A percentile compares a stretch with the other conserved stretches of the same genome.
These are phyloP conservation scores for Chanos chanos DNA, from an alignment of 2,797 vertebrate species.

Conservation along the genomic window DNA sequence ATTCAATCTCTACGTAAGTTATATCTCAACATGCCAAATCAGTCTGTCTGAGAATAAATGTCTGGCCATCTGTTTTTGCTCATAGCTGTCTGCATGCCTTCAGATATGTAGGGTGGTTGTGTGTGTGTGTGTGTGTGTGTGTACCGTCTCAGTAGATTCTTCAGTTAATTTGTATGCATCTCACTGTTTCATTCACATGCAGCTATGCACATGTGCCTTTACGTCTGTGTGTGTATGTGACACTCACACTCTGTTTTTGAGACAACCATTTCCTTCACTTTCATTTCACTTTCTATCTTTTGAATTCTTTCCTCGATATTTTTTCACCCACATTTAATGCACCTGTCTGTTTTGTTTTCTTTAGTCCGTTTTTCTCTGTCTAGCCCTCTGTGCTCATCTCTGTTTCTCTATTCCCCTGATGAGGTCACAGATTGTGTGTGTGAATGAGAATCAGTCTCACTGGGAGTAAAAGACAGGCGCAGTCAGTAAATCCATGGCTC, in stretches of 20 bases:
- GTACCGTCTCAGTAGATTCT: conserved; percentile 11
- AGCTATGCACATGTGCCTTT: not conserved
- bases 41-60: conserved; percentile 59
- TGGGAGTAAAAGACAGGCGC: not conserved
- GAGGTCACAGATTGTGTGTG: not conserved
- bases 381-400: not conserved
- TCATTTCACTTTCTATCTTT: not conserved
- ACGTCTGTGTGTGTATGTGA: not conserved
- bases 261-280: not conserved
- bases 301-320: not conserved
- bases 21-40: conserved; percentile 59
- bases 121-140: conserved; percentile 20
- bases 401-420: not conserved
- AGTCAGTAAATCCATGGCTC: conserved; percentile 4
- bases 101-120: conserved; percentile 8
- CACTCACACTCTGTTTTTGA: not conserved
- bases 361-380: conserved; percentile 1
- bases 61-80: conserved; percentile 72
- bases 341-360: not conserved
- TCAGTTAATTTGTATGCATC: conserved; percentile 8
- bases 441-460: conserved; percentile 6
- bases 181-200: conserved; percentile 1
- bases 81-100: conserved; percentile 40
- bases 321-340: not conserved
- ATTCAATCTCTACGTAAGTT: too few species aligned